Conservation (phyloP, 2,797 vertebrate genomes). For the Smutsia gigantea region DNA sequence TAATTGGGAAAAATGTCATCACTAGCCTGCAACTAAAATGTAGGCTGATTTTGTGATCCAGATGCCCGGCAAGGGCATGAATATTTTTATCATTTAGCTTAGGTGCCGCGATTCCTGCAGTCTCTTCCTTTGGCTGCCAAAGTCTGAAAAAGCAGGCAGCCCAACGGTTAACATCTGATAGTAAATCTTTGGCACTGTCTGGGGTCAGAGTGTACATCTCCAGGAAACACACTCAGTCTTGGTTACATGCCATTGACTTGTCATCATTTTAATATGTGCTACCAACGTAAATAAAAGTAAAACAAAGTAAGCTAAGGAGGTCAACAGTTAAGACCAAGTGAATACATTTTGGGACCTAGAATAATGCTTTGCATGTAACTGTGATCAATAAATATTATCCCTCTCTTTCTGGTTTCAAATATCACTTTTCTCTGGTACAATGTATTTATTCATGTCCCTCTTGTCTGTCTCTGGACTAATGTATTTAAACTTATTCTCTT, state of each 20-base stretch:
- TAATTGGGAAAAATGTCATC: slow-evolving; percentile 30
- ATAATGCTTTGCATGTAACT: background rate
- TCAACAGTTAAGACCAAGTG: background rate
- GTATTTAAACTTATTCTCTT: background rate
- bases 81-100: background rate
- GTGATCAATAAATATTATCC: background rate
- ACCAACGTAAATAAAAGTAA: background rate
- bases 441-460: background rate
- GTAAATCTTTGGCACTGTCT: background rate
- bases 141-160: background rate
- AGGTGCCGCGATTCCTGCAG: background rate
- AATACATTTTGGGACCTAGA: background rate
- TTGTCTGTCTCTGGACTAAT: background rate
- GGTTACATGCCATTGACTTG: background rate
- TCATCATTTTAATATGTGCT: background rate
- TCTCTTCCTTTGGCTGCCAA: background rate
- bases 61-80: background rate
- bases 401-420: background rate
- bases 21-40: slow-evolving; percentile 33
- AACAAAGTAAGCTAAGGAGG: background rate
- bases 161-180: background rate
- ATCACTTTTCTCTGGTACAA: background rate
- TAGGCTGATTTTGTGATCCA: background rate
- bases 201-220: background rate
- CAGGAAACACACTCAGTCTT: background rate